A percentile compares a stretch with the other conserved stretches of the same genome.
Evolutionary conservation across 1,140 invertebrate species (phyloP).

Genomic region (Calephelis virginiensis): DNA sequence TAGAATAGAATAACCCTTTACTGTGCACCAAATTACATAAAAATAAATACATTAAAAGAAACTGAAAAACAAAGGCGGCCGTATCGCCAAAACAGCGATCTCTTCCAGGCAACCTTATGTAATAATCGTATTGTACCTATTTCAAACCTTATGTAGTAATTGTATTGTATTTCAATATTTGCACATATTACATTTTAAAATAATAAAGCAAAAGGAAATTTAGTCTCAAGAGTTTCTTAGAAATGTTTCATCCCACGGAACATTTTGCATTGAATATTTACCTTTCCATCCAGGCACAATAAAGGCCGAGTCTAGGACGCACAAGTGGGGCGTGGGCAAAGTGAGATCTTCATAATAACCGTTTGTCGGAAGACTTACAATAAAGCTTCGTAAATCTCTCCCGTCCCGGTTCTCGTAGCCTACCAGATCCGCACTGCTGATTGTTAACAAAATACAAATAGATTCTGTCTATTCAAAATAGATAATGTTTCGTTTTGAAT

Average conservation of each 20-base stretch:
- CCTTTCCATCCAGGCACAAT: constrained; percentile 1
- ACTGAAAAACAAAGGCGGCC: too few relatives aligned
- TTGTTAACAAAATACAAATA: constrained; percentile 46
- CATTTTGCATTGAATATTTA: background rate
- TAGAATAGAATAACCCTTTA: too few relatives aligned
- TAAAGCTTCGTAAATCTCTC: constrained; percentile 41
- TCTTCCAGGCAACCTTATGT: too few relatives aligned
- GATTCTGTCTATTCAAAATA: constrained; percentile 32
- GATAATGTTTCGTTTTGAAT: constrained; percentile 26
- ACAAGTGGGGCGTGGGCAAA: constrained; percentile 38
- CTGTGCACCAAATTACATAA: too few relatives aligned
- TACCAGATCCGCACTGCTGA: constrained; percentile 37
- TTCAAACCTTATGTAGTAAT: too few relatives aligned
- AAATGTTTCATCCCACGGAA: background rate
- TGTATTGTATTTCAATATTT: too few relatives aligned
- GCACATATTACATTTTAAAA: background rate
- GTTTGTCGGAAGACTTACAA: constrained; percentile 47
- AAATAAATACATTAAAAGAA: too few relatives aligned
- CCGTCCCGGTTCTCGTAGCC: constrained; percentile 29
- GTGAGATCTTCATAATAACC: constrained; percentile 48
- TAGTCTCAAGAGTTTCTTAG: background rate
- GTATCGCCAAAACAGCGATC: too few relatives aligned
- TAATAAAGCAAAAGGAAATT: background rate
- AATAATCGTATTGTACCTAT: too few relatives aligned
- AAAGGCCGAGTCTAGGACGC: constrained; percentile 1